These are phyloP conservation scores for Dynastes grantii DNA, from an alignment of 2,888 invertebrate species.

Conservation along the genomic window DNA sequence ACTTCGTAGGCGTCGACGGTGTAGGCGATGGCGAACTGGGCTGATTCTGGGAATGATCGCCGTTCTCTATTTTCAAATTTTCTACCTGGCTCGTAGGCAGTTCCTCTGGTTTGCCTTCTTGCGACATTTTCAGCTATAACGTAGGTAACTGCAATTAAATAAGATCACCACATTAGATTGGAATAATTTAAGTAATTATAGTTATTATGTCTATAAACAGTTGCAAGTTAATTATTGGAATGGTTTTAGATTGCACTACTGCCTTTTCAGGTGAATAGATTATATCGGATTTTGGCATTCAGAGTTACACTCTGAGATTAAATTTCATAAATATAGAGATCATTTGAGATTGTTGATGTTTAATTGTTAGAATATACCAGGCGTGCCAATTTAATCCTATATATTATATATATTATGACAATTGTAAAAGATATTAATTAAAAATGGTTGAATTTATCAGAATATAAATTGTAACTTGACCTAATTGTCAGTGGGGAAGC, in stretches of 20 bases:
- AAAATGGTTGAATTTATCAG: too few relatives aligned
- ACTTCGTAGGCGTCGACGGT: slow-evolving; percentile 56
- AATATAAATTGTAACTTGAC: too few relatives aligned
- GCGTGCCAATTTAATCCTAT: too few relatives aligned
- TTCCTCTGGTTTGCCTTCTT: slow-evolving; percentile 41
- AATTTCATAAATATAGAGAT: too few relatives aligned
- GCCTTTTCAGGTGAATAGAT: too few relatives aligned
- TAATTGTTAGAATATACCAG: too few relatives aligned
- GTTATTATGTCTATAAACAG: slow-evolving; percentile 3
- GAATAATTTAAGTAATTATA: not conserved
- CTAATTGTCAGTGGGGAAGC: too few relatives aligned
- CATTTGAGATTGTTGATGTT: too few relatives aligned
- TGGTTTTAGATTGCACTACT: not conserved
- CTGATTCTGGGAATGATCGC: slow-evolving; percentile 63
- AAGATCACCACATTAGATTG: not conserved
- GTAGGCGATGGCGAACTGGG: slow-evolving; percentile 56
- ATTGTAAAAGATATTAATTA: too few relatives aligned
- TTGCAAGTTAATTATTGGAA: not conserved
- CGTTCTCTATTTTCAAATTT: slow-evolving; percentile 75
- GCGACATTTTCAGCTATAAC: slow-evolving; percentile 44
- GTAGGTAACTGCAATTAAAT: slow-evolving; percentile 7
- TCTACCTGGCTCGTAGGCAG: slow-evolving; percentile 69
- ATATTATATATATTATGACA: too few relatives aligned
- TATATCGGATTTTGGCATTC: too few relatives aligned
- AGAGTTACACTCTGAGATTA: too few relatives aligned